These are phyloP conservation scores for Tupaia chinensis DNA, from an alignment of 2,113 vertebrate species.

Conservation along the genomic window DNA sequence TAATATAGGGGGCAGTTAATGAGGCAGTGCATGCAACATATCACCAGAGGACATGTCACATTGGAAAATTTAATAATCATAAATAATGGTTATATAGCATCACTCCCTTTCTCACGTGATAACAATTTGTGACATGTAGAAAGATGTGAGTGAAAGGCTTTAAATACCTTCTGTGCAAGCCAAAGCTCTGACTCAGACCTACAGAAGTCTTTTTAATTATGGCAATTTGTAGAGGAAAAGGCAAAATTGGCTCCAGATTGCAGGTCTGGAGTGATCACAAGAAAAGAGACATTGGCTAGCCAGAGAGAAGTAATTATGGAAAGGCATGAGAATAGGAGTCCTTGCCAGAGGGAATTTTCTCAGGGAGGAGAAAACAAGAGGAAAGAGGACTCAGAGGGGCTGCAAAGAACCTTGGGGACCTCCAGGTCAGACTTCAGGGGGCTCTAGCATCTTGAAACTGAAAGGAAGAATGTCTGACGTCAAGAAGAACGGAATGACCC, in stretches of 20 bases:
- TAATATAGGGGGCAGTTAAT: not conserved
- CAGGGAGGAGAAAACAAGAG: not conserved
- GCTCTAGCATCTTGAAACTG: not conserved
- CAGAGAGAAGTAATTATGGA: not conserved
- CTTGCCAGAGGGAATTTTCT: not conserved
- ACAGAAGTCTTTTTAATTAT: not conserved
- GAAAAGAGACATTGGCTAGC: not conserved
- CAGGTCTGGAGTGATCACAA: not conserved
- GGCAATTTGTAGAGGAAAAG: not conserved
- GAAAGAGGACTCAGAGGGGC: not conserved
- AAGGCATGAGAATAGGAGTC: not conserved
- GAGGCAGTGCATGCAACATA: not conserved
- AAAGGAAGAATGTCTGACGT: not conserved
- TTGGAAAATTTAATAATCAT: not conserved
- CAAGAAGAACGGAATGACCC: not conserved
- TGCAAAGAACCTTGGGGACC: not conserved
- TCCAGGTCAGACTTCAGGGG: not conserved
- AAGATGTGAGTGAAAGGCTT: not conserved
- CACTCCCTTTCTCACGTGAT: not conserved
- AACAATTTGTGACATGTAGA: not conserved
- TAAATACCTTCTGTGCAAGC: not conserved
- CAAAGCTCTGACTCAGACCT: not conserved
- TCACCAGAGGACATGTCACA: not conserved
- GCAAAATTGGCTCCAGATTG: not conserved
- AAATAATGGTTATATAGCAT: not conserved